Conservation (phyloP, 2,888 invertebrate genomes). For the Acleris laterana region DNA sequence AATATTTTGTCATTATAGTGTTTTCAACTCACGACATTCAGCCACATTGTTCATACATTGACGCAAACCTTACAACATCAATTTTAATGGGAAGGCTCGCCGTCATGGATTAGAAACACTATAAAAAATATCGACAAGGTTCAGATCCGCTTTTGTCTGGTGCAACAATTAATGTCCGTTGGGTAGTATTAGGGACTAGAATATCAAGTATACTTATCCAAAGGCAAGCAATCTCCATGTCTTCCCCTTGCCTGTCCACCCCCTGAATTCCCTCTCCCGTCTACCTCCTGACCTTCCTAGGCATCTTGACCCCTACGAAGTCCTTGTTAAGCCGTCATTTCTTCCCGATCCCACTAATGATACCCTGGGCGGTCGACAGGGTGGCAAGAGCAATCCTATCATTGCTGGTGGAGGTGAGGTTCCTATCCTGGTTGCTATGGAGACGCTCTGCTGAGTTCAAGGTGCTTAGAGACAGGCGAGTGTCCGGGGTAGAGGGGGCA, state of each 20-base stretch:
- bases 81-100: too few relatives aligned
- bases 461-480: constrained; percentile 59
- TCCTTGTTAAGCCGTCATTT: constrained; percentile 80
- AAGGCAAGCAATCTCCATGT: constrained; percentile 23
- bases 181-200: too few relatives aligned
- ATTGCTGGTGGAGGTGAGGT: constrained; percentile 47
- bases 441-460: constrained; percentile 64
- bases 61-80: too few relatives aligned
- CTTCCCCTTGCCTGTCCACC: constrained; percentile 49
- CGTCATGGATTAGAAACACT: too few relatives aligned
- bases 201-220: background rate
- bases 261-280: constrained; percentile 59
- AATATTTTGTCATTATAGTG: too few relatives aligned
- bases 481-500: constrained; percentile 52
- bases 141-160: too few relatives aligned
- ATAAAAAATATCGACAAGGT: too few relatives aligned
- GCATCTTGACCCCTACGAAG: constrained; percentile 53
- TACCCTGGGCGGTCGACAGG: constrained; percentile 70
- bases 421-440: constrained; percentile 55
- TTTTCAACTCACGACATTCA: too few relatives aligned
- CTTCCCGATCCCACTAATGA: constrained; percentile 72
- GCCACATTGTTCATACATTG: too few relatives aligned
- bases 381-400: constrained; percentile 71
- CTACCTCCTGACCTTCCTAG: constrained; percentile 69
- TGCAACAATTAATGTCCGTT: too few relatives aligned